A percentile compares a stretch with the other conserved stretches of the same genome.
phyloP scores from a whole-genome alignment of 2,113 vertebrate species.

The Syngnathus typhle region DNA sequence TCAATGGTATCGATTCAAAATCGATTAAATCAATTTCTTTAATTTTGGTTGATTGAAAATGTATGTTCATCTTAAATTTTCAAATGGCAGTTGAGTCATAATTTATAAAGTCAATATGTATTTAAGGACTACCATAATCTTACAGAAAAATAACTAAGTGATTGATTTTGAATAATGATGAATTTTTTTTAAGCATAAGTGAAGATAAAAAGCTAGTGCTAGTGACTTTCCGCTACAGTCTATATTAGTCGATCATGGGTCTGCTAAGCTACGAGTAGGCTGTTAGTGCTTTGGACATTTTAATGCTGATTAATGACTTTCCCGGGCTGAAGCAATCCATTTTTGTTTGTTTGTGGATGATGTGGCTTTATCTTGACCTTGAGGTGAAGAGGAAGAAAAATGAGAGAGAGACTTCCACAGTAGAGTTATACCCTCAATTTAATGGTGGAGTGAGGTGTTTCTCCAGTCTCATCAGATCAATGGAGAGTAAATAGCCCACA shows the following conservation, averaged over 20 bases:
- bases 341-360: slow-evolving; percentile 81
- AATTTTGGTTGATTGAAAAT: too few relatives aligned
- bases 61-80: too few relatives aligned
- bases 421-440: slow-evolving; percentile 97
- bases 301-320: slow-evolving; percentile 85
- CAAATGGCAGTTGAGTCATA: too few relatives aligned
- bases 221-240: slow-evolving; percentile 11
- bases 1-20: too few relatives aligned
- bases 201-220: neutral
- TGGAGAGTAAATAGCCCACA: slow-evolving; percentile 99
- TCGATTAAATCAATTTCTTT: too few relatives aligned
- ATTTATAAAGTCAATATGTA: too few relatives aligned
- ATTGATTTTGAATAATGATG: too few relatives aligned
- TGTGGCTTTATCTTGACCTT: slow-evolving; percentile 78
- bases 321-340: slow-evolving; percentile 72
- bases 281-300: slow-evolving; percentile 65
- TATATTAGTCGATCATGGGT: slow-evolving; percentile 44
- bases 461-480: slow-evolving; percentile 99
- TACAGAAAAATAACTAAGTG: too few relatives aligned
- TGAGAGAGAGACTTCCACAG: slow-evolving; percentile 62
- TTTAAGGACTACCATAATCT: too few relatives aligned
- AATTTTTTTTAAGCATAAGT: too few relatives aligned
- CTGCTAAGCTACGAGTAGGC: slow-evolving; percentile 50
- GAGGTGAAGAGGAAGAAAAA: slow-evolving; percentile 62
- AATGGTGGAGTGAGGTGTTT: slow-evolving; percentile 97